Base-by-base conservation (phyloP, 1,140 invertebrate species). In the Cheumatopsyche charites region DNA sequence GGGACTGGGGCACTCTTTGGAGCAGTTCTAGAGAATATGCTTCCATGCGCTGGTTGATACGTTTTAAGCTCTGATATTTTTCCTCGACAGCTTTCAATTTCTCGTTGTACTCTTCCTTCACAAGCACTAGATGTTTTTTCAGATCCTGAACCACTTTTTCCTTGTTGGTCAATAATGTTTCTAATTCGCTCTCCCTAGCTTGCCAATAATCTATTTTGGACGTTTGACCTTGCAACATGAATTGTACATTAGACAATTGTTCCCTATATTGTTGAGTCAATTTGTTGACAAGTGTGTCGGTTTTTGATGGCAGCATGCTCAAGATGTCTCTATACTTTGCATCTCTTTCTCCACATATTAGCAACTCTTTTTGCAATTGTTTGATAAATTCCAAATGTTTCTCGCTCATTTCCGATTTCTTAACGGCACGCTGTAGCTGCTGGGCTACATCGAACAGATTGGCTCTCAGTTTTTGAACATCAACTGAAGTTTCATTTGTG, bases 1-100 rank as follows among this genome's bases (percentile, higher is more conserved):
- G 76, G 49, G 67, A 79, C 77, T 70, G 79, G 68, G 61, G 77
- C 49, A 74, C 73, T 67, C 61, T 77, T 71, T 73, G 72, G 67
- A 78, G 83, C 45, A 90, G 78, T 77, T 91, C 89, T 61, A 92
- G 81, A 5, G 90, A 87, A 69, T 89, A 87, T 43, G 88, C 86
- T 76, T 92, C 91, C 67, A 90, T 81, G 42, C 87, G 83, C 69
- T 89, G 82, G 79, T 90, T 90, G 26, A 91, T 88, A 25, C 87
- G 83, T 76, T 89, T 86, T 75, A 92, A 88, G 5, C 87, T 86
- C 62, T 86, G 84, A 78, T 92, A 93, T 78, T 92, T 92, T 49
- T 89, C 90, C 76, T 90, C 90, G 1, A 92, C 83, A 1, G 90
- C 87, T 79, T 87, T 79, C 41, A 86, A 77, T 66, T 86, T 83